Evolutionary conservation across 2,888 invertebrate genomes (phyloP), one percentile per base, ranked within the genome.

Genomic region (Molanna angustata): DNA sequence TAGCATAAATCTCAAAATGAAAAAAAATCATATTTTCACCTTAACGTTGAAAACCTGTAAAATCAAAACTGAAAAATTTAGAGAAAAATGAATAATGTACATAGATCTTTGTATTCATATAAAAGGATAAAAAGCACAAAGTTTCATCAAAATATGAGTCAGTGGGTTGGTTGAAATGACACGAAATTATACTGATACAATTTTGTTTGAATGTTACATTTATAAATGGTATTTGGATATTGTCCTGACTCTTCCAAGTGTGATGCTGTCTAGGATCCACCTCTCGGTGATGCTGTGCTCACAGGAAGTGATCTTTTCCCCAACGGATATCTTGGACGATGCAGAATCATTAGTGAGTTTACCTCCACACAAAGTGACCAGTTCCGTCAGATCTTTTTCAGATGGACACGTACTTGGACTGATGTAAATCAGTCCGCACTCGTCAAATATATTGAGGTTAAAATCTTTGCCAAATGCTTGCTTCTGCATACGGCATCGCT

Each of bases 241-340:
- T 37, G 70, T 68, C 62, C 77, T 74, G 43, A 76, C 60, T 61
- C 75, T 73, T 63, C 81, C 80, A 21, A 71, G 69, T 1, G 76
- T 76, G 50, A 86, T 80, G 40, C 79, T 81, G 68, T 85, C 85
- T 45, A 85, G 68, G 18, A 85, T 66, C 85, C 85, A 86, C 40
- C 68, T 69, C 60, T 82, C 81, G 48, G 69, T 73, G 1, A 85
- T 66, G 58, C 79, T 82, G 4, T 69, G 62, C 1, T 62, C 54
- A 18, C 62, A 61, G n/a, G 65, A 59, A n/a, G 60, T 51, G 7
- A 57, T 62, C 14, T 61, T 52, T 35, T 69, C 69, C 1, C 83
- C 84, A 27, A 86, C 68, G 7, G 79, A 65, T 49, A 83, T 73
- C 62, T 72, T 71, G 1, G 85, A 83, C 40, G 68, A 66, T 47